phyloP scores from a whole-genome alignment of 2,113 vertebrate genomes.

The Cathartes aura region DNA sequence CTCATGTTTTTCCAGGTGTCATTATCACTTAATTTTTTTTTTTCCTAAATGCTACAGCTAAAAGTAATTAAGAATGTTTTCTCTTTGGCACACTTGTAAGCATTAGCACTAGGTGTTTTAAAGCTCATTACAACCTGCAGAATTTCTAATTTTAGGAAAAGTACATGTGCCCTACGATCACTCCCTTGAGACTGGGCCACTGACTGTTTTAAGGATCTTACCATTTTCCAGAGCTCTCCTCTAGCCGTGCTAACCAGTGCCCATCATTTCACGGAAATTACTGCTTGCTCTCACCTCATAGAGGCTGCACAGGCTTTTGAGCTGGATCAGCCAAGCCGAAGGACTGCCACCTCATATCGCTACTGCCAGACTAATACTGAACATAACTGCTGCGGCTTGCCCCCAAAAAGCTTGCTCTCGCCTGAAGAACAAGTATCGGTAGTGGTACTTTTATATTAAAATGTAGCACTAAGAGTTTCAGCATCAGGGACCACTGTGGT shows the following conservation, averaged over 20 bases:
- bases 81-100: background rate
- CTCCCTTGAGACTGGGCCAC: background rate
- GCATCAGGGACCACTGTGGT: background rate
- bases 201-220: background rate
- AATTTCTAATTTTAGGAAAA: background rate
- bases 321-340: background rate
- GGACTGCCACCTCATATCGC: conserved; percentile 18
- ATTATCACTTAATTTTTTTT: background rate
- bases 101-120: background rate
- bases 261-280: background rate
- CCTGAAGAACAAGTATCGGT: background rate
- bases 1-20: background rate
- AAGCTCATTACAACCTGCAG: background rate
- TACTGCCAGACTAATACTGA: conserved; percentile 9
- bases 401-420: background rate
- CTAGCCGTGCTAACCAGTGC: background rate
- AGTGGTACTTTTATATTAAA: background rate
- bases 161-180: rapidly evolving
- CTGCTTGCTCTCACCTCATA: background rate
- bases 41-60: background rate
- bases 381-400: background rate
- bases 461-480: background rate
- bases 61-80: background rate
- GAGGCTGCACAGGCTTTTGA: background rate
- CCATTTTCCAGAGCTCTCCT: background rate